These are phyloP conservation scores for Pimpla rufipes DNA, from an alignment of 2,888 invertebrate genomes.

Conservation along the genomic window DNA sequence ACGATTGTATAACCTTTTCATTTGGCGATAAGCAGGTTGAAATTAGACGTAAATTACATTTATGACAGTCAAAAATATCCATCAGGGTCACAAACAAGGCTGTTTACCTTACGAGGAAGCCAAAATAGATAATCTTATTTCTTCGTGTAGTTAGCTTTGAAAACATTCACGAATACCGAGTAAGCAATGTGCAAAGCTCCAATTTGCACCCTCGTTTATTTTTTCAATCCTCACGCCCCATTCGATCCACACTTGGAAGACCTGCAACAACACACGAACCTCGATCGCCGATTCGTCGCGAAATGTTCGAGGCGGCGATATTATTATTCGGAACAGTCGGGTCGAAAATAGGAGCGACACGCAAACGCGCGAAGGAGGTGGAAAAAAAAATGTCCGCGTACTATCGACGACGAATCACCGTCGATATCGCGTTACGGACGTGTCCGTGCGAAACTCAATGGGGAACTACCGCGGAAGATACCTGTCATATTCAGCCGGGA, in stretches of 20 bases:
- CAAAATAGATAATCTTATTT: no score
- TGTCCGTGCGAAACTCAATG: neutral
- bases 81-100: no score
- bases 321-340: neutral
- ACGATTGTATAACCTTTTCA: no score
- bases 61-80: no score
- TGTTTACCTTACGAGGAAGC: no score
- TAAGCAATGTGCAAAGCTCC: no score
- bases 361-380: neutral
- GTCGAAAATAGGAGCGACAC: neutral
- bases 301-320: neutral
- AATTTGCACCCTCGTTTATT: no score
- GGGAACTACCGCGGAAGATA: conserved; percentile 15
- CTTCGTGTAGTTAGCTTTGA: no score
- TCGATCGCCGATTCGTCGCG: neutral
- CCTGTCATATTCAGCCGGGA: conserved; percentile 23
- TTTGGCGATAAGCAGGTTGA: no score
- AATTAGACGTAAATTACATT: no score
- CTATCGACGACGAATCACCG: neutral
- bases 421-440: conserved; percentile 24
- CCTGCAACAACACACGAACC: neutral
- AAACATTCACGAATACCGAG: no score
- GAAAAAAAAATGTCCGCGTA: neutral
- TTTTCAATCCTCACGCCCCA: no score
- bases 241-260: neutral